phyloP scores from a whole-genome alignment of 2,888 invertebrate species.

The Electrophaes corylata region DNA sequence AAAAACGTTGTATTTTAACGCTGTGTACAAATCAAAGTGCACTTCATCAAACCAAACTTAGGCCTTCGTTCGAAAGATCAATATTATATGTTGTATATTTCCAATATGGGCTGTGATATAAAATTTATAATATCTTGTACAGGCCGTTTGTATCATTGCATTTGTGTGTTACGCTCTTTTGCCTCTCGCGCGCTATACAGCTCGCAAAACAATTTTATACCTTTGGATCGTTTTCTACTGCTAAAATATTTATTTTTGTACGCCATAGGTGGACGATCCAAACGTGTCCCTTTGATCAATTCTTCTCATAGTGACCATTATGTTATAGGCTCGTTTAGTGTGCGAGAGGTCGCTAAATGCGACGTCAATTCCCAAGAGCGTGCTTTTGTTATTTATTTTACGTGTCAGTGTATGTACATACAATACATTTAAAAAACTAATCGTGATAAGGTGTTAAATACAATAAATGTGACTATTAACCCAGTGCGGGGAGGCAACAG shows the following conservation, averaged over 20 bases:
- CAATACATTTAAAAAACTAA: slow-evolving; percentile 68
- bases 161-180: slow-evolving; percentile 63
- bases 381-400: slow-evolving; percentile 68
- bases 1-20: slow-evolving; percentile 77
- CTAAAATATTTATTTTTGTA: slow-evolving; percentile 65
- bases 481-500: slow-evolving; percentile 77
- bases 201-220: slow-evolving; percentile 14
- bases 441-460: slow-evolving; percentile 79
- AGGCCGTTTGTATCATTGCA: slow-evolving; percentile 85
- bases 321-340: slow-evolving; percentile 26
- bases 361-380: slow-evolving; percentile 77
- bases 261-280: slow-evolving; percentile 48
- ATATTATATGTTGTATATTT: slow-evolving; percentile 86
- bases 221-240: slow-evolving; percentile 52
- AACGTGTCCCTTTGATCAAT: slow-evolving; percentile 44
- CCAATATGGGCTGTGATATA: slow-evolving; percentile 92
- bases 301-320: slow-evolving; percentile 9
- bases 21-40: slow-evolving; percentile 84
- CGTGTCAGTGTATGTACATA: slow-evolving; percentile 60
- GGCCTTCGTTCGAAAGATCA: slow-evolving; percentile 78
- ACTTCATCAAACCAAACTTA: slow-evolving; percentile 77
- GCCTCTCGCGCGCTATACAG: slow-evolving; percentile 47
- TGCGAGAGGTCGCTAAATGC: slow-evolving; percentile 62
- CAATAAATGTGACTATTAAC: slow-evolving; percentile 64
- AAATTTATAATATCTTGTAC: slow-evolving; percentile 86